Evolutionary conservation across 2,888 invertebrate genomes (phyloP).

Genomic region (Ophonus ardosiacus): DNA sequence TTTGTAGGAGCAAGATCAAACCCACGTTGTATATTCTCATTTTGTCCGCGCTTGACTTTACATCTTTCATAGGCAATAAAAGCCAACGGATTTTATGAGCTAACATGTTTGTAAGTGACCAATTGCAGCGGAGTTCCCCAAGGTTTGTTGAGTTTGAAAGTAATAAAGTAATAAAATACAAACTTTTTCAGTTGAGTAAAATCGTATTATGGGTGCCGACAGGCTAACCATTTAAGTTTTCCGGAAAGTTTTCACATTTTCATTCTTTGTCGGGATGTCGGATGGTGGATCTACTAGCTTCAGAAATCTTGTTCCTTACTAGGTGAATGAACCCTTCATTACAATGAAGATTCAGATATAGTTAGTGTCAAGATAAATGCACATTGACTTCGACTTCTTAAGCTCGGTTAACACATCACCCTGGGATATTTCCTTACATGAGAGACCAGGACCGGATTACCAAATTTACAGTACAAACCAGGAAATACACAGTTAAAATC

Average conservation of each 20-base stretch:
- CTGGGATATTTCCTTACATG: too few relatives aligned
- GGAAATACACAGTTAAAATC: too few relatives aligned
- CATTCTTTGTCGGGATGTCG: background rate
- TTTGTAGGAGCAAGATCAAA: too few relatives aligned
- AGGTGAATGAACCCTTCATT: background rate
- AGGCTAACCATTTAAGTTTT: slow-evolving; percentile 14
- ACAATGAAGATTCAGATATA: background rate
- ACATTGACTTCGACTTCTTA: too few relatives aligned
- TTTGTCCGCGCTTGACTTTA: too few relatives aligned
- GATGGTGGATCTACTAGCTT: background rate
- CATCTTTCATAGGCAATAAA: background rate
- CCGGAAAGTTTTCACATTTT: slow-evolving; percentile 34
- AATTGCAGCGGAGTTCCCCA: background rate
- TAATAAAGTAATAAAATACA: slow-evolving; percentile 44
- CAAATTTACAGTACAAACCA: too few relatives aligned
- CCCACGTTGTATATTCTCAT: too few relatives aligned
- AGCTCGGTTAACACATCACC: too few relatives aligned
- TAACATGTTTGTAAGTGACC: background rate
- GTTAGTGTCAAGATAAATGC: too few relatives aligned
- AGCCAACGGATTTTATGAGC: background rate
- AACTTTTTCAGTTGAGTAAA: slow-evolving; percentile 38
- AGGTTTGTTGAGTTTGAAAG: slow-evolving; percentile 11
- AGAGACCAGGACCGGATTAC: too few relatives aligned
- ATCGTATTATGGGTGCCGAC: slow-evolving; percentile 23
- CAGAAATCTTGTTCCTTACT: background rate